A percentile compares a stretch with the other conserved stretches of the same genome.
These are phyloP conservation scores for Parnassius orleans DNA, from an alignment of 2,888 invertebrate genomes.

Conservation along the genomic window DNA sequence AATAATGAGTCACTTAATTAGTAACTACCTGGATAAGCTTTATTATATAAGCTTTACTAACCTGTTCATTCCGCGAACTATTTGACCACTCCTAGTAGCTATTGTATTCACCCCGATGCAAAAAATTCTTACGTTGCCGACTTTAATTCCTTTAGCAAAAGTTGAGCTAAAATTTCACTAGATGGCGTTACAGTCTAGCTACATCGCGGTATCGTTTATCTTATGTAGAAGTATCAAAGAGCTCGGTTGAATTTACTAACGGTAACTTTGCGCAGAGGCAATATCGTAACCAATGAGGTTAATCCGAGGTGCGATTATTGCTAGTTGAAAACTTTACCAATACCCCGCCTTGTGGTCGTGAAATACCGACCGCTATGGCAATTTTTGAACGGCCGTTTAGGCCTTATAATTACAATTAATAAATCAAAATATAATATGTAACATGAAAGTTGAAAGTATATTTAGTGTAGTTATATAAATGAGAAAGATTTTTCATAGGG, in stretches of 20 bases:
- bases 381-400: slow-evolving; percentile 15
- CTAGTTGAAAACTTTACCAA: slow-evolving; percentile 95
- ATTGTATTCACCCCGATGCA: slow-evolving; percentile 9
- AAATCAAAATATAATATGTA: too few species aligned
- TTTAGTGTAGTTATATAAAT: too few species aligned
- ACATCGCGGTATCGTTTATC: slow-evolving; percentile 2
- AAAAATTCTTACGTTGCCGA: slow-evolving; percentile 2
- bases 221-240: background rate
- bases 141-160: background rate
- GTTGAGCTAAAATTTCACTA: background rate
- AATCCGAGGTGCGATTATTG: slow-evolving; percentile 94
- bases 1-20: too few species aligned
- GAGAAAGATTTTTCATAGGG: too few species aligned
- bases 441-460: too few species aligned
- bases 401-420: background rate
- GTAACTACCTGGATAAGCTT: too few species aligned
- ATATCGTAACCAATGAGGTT: slow-evolving; percentile 95
- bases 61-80: too few species aligned
- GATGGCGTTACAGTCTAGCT: slow-evolving; percentile 3
- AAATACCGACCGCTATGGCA: slow-evolving; percentile 46
- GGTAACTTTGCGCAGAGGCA: slow-evolving; percentile 93
- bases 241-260: background rate
- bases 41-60: too few species aligned
- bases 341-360: slow-evolving; percentile 87
- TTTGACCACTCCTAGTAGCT: background rate